Evolutionary conservation across 2,113 vertebrate genomes (phyloP).

Genomic region (Menura novaehollandiae): DNA sequence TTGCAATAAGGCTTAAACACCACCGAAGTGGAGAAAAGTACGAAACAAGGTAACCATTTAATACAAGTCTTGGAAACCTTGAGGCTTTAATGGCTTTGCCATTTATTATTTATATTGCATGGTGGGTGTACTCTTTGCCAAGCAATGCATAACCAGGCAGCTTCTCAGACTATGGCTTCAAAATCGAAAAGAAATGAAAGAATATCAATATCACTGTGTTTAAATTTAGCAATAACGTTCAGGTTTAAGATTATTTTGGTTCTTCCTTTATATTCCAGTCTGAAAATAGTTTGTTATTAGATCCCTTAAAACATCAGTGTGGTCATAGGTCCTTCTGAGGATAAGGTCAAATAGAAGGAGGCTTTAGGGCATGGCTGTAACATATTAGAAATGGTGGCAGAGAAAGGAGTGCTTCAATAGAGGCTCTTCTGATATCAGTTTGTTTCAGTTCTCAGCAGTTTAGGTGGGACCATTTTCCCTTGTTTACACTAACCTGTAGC

Average conservation of each 20-base stretch:
- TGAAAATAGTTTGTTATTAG: neutral
- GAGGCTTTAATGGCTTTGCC: slow-evolving; percentile 1
- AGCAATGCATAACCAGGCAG: neutral
- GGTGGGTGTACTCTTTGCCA: neutral
- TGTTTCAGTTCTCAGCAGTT: neutral
- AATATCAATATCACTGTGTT: neutral
- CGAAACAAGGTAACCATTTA: neutral
- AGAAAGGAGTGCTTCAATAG: neutral
- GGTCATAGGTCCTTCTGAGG: neutral
- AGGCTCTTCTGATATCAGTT: neutral
- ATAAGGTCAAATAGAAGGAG: neutral
- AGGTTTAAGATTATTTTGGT: neutral
- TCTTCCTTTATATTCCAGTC: neutral
- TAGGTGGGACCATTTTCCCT: neutral
- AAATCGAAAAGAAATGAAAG: neutral
- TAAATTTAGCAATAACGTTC: neutral
- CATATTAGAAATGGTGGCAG: neutral
- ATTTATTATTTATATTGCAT: slow-evolving; percentile 37
- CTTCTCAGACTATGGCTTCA: neutral
- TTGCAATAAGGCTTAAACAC: neutral
- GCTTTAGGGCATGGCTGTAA: neutral
- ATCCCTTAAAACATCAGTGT: neutral
- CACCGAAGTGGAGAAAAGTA: neutral
- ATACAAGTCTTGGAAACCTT: neutral
- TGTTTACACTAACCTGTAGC: neutral